A percentile compares a stretch with the other conserved stretches of the same genome.
Conservation (phyloP, 2,888 invertebrate genomes). For the Ornithoptera alexandrae region DNA sequence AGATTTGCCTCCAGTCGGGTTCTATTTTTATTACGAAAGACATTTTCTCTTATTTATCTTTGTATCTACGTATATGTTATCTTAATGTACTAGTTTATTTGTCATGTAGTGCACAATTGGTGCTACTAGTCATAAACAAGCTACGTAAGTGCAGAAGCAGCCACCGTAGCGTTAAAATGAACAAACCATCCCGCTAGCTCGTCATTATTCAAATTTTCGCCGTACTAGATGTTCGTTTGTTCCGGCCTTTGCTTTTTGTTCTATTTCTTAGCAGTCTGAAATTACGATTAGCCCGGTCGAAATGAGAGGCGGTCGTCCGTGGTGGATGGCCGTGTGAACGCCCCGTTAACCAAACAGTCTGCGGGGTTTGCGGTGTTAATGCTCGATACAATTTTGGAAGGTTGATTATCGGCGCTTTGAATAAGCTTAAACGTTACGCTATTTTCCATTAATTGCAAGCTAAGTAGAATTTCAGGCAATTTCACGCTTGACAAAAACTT, state of each 20-base stretch:
- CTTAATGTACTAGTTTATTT: slow-evolving; percentile 12
- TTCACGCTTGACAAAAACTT: slow-evolving; percentile 15
- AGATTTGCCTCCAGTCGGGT: no score
- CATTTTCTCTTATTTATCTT: slow-evolving; percentile 1
- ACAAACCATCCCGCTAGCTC: slow-evolving; percentile 73
- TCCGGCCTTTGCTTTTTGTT: slow-evolving; percentile 75
- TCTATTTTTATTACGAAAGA: neutral
- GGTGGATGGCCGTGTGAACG: slow-evolving; percentile 75
- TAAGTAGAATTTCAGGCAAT: slow-evolving; percentile 19
- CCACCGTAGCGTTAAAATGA: slow-evolving; percentile 69
- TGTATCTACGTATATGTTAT: slow-evolving; percentile 6
- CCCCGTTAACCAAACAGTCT: slow-evolving; percentile 68
- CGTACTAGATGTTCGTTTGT: slow-evolving; percentile 77
- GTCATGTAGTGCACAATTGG: slow-evolving; percentile 42
- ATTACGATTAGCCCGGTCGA: slow-evolving; percentile 75
- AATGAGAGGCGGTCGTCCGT: slow-evolving; percentile 74
- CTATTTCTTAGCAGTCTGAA: slow-evolving; percentile 73
- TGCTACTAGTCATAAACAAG: slow-evolving; percentile 44
- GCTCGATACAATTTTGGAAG: slow-evolving; percentile 18
- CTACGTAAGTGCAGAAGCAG: slow-evolving; percentile 48
- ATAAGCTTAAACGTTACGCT: slow-evolving; percentile 23
- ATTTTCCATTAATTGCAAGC: slow-evolving; percentile 19
- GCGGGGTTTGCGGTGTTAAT: slow-evolving; percentile 44
- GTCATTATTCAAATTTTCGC: slow-evolving; percentile 79
- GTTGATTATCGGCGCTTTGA: slow-evolving; percentile 22